These are phyloP conservation scores for Dasysyrphus tricinctus DNA, from an alignment of 2,888 invertebrate genomes.

Conservation along the genomic window DNA sequence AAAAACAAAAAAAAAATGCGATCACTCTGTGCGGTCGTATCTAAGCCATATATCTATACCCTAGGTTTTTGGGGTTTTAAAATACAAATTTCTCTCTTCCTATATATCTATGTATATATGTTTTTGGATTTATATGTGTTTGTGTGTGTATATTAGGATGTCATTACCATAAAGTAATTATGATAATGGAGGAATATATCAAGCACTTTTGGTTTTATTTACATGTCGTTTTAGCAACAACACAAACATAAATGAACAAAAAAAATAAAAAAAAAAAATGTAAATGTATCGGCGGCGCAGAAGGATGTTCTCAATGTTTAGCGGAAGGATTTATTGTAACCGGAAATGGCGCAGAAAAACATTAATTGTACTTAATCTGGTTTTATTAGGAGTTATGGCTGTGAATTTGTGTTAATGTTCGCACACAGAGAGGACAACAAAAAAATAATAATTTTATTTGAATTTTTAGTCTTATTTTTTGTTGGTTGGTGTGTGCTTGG, in stretches of 20 bases:
- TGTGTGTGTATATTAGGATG: slow-evolving; percentile 58
- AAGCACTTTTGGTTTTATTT: slow-evolving; percentile 72
- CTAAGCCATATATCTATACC: slow-evolving; percentile 23
- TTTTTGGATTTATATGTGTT: background rate
- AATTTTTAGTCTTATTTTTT: background rate
- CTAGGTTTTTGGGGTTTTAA: slow-evolving; percentile 7
- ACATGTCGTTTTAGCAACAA: slow-evolving; percentile 46
- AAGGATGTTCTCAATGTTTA: slow-evolving; percentile 39
- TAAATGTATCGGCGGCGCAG: slow-evolving; percentile 6
- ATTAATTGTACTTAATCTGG: slow-evolving; percentile 73
- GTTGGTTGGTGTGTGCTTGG: too few relatives aligned
- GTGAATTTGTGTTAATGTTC: slow-evolving; percentile 54
- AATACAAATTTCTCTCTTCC: slow-evolving; percentile 25
- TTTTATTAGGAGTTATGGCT: slow-evolving; percentile 64
- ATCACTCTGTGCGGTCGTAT: slow-evolving; percentile 18
- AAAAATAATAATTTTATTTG: slow-evolving; percentile 4
- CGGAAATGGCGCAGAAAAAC: slow-evolving; percentile 63
- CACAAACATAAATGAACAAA: too few relatives aligned
- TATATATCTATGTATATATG: background rate
- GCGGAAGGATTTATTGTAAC: slow-evolving; percentile 63
- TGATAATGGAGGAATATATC: slow-evolving; percentile 74
- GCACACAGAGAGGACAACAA: slow-evolving; percentile 1
- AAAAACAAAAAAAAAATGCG: slow-evolving; percentile 18
- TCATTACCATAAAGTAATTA: slow-evolving; percentile 75
- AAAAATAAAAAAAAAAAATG: background rate